phyloP scores from a whole-genome alignment of 2,797 vertebrate genomes.

The Sebastes goodei region DNA sequence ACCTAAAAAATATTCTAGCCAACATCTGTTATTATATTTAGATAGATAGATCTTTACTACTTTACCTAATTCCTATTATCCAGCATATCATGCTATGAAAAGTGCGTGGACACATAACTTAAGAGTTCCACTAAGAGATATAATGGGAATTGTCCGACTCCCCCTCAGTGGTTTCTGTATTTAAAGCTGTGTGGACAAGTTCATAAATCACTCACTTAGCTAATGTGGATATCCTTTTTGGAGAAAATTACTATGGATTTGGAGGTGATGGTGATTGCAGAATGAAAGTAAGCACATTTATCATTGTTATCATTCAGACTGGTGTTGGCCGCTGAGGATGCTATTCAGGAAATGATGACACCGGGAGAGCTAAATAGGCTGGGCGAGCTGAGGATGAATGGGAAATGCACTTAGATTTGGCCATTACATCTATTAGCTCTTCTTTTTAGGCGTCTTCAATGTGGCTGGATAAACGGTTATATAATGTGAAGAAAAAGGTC shows the following conservation, averaged over 20 bases:
- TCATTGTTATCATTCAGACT: constrained; percentile 78
- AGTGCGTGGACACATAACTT: constrained; percentile 11
- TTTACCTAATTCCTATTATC: background rate
- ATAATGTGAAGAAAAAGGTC: constrained; percentile 48
- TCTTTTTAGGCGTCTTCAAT: constrained; percentile 25
- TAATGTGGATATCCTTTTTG: constrained; percentile 75
- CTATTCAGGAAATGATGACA: constrained; percentile 66
- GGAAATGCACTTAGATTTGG: constrained; percentile 45
- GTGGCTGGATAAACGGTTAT: constrained; percentile 36
- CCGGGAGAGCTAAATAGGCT: constrained; percentile 46
- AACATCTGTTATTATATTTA: background rate
- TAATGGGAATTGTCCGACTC: constrained; percentile 43
- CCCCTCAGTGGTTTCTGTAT: constrained; percentile 57
- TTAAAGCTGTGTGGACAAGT: constrained; percentile 68
- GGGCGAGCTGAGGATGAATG: constrained; percentile 40
- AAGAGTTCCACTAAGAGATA: constrained; percentile 34
- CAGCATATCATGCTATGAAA: constrained; percentile 1
- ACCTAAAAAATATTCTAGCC: too few species aligned
- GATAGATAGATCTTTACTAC: background rate
- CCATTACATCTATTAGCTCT: constrained; percentile 36
- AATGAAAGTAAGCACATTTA: constrained; percentile 78
- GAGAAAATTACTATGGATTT: constrained; percentile 81
- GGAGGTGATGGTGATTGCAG: constrained; percentile 73
- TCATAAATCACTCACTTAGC: constrained; percentile 79
- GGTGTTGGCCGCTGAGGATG: constrained; percentile 52